Base-by-base conservation (phyloP, 2,888 invertebrate genomes). In the Caenorhabditis sulstoni region DNA sequence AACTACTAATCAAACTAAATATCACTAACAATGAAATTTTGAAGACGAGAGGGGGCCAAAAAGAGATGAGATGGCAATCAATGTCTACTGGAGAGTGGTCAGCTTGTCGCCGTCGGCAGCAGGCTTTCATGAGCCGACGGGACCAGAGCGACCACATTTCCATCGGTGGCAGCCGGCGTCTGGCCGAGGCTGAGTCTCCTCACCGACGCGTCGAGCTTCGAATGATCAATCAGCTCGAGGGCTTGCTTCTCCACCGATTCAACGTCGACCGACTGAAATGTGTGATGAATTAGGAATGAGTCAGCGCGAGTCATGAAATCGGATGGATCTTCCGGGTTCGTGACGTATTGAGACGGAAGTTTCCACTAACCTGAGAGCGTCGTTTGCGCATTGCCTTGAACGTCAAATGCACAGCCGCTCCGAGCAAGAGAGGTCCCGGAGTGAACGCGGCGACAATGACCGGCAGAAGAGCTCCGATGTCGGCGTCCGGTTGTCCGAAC, bases 381-480 rank as follows among this genome's bases (percentile, higher is more conserved):
- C 75, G 57, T 57, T 84, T 82, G 47, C 81, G 78, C 68, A 86
- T 37, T 29, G 70, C 61, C 44, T 89, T 88, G 22, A 87, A 78
- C 14, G 82, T 67, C 41, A 71, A 65, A 74, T 89, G 89, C n/a
- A 89, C 85, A 18, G 85, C 87, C 29, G 86, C 87, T 29, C 89
- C 89, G 35, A 88, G 74, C 14, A 93, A 91, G 88, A 96, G 92
- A 0, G 97, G 96, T 23, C 96, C 90, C 0, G 97, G 97, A 0
- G 97, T 97, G 95, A 97, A 95, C 53, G 96, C 94, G 18, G 96
- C 96, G 20, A 95, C 94, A 2, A 95, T 93, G 0, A 97, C 96
- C 3, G 97, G 96, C 75, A 95, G 93, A 86, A 96, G 95, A 93
- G 92, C 74, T 92, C 90, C 88, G 57, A 91, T 84, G 80, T 91